phyloP scores from a whole-genome alignment of 2,888 invertebrate genomes.

The Leucophora obtusa region DNA sequence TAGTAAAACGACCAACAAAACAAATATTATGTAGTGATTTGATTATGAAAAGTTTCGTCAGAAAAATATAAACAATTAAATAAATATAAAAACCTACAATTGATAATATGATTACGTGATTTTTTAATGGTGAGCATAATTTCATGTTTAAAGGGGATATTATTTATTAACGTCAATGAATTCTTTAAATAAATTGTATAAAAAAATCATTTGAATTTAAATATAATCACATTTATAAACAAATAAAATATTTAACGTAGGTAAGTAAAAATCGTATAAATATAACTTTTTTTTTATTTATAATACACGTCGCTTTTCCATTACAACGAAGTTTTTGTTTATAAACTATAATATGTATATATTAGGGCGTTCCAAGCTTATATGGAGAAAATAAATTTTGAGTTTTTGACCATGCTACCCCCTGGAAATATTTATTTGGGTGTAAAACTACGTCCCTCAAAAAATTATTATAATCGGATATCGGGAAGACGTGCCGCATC shows the following conservation, averaged over 20 bases:
- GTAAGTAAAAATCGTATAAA: background rate
- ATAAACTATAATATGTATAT: too few relatives aligned
- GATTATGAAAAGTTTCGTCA: conserved; percentile 15
- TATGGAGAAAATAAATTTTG: too few relatives aligned
- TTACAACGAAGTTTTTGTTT: background rate
- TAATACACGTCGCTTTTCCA: background rate
- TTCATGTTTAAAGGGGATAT: background rate
- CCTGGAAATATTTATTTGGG: too few relatives aligned
- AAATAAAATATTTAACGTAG: background rate
- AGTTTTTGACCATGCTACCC: too few relatives aligned
- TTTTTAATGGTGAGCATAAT: conserved; percentile 15
- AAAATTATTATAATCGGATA: too few relatives aligned
- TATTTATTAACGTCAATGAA: background rate
- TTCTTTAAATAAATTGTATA: background rate
- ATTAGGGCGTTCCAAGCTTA: too few relatives aligned
- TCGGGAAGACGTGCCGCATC: too few relatives aligned
- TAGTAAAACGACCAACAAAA: background rate
- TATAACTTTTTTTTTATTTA: background rate
- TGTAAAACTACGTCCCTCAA: too few relatives aligned
- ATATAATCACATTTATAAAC: background rate
- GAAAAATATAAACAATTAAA: conserved; percentile 31
- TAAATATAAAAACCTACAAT: background rate
- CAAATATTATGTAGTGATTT: conserved; percentile 7
- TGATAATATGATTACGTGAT: conserved; percentile 25
- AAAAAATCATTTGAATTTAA: background rate